Conservation (phyloP, 2,888 invertebrate genomes). For the Ceratothoa steindachneri region DNA sequence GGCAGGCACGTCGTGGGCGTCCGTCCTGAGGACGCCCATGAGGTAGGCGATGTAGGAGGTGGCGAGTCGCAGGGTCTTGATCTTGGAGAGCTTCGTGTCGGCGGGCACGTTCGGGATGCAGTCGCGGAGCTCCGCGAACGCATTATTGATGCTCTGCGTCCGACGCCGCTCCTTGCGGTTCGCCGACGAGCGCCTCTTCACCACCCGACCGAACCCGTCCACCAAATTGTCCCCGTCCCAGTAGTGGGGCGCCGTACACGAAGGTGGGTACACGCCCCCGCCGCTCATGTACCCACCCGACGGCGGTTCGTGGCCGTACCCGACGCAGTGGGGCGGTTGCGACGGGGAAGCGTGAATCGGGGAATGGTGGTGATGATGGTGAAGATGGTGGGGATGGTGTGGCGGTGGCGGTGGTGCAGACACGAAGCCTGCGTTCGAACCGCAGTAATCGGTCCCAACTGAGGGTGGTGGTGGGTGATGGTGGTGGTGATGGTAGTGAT, state of each 20-base stretch:
- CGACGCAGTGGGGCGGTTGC: not conserved
- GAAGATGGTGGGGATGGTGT: too few species aligned
- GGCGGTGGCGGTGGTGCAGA: not conserved
- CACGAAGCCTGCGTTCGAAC: too few species aligned
- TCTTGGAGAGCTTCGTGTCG: conserved; percentile 90
- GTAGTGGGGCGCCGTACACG: not conserved
- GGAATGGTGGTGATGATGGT: too few species aligned
- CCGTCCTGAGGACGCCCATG: conserved; percentile 68
- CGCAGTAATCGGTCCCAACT: not conserved
- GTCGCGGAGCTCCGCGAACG: conserved; percentile 84
- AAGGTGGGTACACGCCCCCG: not conserved
- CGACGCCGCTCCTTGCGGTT: conserved; percentile 90
- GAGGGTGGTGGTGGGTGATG: too few species aligned
- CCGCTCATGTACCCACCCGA: not conserved
- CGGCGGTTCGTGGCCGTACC: not conserved
- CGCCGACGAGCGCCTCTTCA: conserved; percentile 81
- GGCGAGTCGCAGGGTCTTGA: conserved; percentile 87
- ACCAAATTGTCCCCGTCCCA: conserved; percentile 17
- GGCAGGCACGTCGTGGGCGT: not conserved
- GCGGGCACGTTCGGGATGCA: conserved; percentile 95
- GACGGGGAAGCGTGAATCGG: too few species aligned
- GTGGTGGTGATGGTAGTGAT: not conserved
- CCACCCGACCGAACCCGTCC: conserved; percentile 56
- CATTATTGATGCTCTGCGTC: conserved; percentile 91
- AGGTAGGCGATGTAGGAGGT: conserved; percentile 89